A percentile compares a stretch with the other conserved stretches of the same genome.
phyloP scores from a whole-genome alignment of 2,888 invertebrate genomes.

The Chelonus formosanus region DNA sequence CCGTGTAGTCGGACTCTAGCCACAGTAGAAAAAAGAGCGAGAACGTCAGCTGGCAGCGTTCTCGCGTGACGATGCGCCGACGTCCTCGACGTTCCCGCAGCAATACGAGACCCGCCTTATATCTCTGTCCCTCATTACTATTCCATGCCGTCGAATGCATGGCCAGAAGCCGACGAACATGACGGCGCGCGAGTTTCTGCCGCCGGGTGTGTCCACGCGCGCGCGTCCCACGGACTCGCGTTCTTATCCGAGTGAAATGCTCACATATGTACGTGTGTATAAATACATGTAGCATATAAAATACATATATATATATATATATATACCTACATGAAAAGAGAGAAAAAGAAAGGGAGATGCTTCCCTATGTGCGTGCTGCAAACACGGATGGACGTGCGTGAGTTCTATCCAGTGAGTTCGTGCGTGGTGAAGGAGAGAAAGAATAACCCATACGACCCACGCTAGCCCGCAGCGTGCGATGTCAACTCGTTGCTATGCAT shows the following conservation, averaged over 20 bases:
- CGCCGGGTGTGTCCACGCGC: constrained; percentile 27
- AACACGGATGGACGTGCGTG: constrained; percentile 45
- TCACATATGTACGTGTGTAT: constrained; percentile 6
- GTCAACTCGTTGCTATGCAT: constrained; percentile 55
- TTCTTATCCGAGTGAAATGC: constrained; percentile 21
- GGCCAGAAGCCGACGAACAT: constrained; percentile 12
- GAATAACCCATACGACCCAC: constrained; percentile 15
- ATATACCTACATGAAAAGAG: not conserved
- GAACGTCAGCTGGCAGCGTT: constrained; percentile 58
- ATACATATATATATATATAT: constrained; percentile 13
- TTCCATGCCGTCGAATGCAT: constrained; percentile 43
- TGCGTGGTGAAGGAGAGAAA: constrained; percentile 26
- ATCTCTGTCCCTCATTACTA: constrained; percentile 52
- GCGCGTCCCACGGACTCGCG: constrained; percentile 23
- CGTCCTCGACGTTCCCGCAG: constrained; percentile 39
- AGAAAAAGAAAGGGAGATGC: not conserved
- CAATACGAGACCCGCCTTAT: constrained; percentile 27
- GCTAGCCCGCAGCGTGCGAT: constrained; percentile 53
- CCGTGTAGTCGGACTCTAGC: constrained; percentile 11
- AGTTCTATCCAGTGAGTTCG: constrained; percentile 30
- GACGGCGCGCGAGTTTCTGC: constrained; percentile 13
- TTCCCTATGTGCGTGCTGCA: constrained; percentile 40
- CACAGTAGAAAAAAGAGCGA: constrained; percentile 41
- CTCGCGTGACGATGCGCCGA: constrained; percentile 58
- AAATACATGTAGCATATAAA: not conserved